phyloP scores from a whole-genome alignment of 2,797 vertebrate species.

The Squalus acanthias region DNA sequence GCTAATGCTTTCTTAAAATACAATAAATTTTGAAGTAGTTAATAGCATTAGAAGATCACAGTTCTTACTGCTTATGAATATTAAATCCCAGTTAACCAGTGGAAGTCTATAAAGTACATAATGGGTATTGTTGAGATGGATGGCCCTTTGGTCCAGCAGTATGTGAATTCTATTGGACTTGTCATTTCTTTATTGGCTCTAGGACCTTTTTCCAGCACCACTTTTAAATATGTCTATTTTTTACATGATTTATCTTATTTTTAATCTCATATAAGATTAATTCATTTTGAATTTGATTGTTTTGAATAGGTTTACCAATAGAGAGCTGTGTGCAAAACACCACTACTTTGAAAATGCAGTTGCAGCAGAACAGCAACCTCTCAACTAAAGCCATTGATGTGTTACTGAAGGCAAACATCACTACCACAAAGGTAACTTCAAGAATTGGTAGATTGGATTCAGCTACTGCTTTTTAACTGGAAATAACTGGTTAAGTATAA shows the following conservation, averaged over 20 bases:
- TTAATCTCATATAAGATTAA: neutral
- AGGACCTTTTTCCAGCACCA: neutral
- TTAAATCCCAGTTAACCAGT: neutral
- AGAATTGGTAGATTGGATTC: neutral
- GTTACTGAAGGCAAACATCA: constrained; percentile 49
- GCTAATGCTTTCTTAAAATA: neutral
- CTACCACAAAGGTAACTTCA: constrained; percentile 50
- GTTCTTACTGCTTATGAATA: neutral
- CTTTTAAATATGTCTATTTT: neutral
- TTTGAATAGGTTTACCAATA: constrained; percentile 49
- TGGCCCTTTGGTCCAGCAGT: neutral
- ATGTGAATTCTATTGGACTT: neutral
- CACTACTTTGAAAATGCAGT: constrained; percentile 44
- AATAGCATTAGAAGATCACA: neutral
- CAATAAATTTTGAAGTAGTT: neutral
- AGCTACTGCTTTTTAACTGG: neutral
- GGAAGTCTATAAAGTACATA: neutral
- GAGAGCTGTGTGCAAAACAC: constrained; percentile 51
- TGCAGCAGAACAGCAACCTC: constrained; percentile 48
- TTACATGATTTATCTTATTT: neutral
- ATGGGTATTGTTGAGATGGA: neutral
- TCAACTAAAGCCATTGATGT: constrained; percentile 48
- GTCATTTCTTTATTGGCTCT: neutral
- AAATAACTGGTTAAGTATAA: neutral
- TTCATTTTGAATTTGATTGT: neutral